Evolutionary conservation across 1,140 invertebrate genomes (phyloP).

Genomic region (Anagrus nilaparvatae): DNA sequence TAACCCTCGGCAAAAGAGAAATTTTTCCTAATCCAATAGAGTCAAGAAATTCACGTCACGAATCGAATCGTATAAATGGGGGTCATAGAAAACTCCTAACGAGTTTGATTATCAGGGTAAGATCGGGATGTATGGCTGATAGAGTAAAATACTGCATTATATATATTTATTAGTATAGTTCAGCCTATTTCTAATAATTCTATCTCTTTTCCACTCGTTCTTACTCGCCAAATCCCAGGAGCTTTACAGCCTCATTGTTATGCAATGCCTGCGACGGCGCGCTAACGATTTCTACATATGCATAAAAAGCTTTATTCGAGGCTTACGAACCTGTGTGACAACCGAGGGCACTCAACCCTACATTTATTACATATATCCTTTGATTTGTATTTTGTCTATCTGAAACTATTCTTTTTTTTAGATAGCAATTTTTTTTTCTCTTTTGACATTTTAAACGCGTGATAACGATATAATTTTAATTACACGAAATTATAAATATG

Average conservation of each 20-base stretch:
- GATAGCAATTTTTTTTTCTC: no score
- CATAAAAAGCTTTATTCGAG: no score
- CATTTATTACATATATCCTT: no score
- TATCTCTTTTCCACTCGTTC: neutral
- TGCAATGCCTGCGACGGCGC: slow-evolving; percentile 11
- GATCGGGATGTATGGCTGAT: slow-evolving; percentile 10
- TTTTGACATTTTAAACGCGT: no score
- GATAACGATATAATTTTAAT: no score
- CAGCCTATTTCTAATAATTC: neutral
- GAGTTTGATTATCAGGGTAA: slow-evolving; percentile 15
- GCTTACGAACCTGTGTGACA: no score
- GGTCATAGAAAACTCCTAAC: slow-evolving; percentile 11
- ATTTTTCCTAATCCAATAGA: slow-evolving; percentile 11
- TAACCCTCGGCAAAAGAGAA: slow-evolving; percentile 2
- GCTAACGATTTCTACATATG: slow-evolving; percentile 15
- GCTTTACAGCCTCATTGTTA: slow-evolving; percentile 13
- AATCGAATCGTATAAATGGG: slow-evolving; percentile 12
- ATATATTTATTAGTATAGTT: neutral
- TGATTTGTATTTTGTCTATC: no score
- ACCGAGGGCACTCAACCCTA: no score
- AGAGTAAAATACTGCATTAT: neutral
- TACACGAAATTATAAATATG: no score
- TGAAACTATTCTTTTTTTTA: no score
- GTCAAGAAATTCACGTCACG: slow-evolving; percentile 12
- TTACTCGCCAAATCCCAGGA: slow-evolving; percentile 8